Conservation (phyloP, 2,113 vertebrate species). For the Macaca mulatta region DNA sequence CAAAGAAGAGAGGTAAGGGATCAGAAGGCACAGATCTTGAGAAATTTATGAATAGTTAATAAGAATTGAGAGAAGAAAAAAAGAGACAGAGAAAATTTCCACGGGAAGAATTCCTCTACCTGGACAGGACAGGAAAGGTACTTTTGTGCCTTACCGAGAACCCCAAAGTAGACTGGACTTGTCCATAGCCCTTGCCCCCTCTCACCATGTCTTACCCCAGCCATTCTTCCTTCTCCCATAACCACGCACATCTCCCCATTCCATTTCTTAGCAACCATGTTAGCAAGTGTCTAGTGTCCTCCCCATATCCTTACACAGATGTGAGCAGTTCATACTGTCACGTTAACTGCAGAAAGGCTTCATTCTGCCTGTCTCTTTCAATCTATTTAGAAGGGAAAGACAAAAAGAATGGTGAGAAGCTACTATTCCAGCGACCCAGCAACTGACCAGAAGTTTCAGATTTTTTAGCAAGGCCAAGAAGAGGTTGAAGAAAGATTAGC, state of each 20-base stretch:
- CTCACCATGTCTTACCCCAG: background rate
- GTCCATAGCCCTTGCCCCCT: too few relatives aligned
- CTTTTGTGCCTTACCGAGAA: background rate
- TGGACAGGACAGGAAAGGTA: background rate
- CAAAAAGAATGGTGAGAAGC: slow-evolving; percentile 65
- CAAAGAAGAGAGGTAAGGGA: background rate
- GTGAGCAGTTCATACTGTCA: slow-evolving; percentile 40
- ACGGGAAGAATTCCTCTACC: background rate
- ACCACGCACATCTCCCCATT: too few relatives aligned
- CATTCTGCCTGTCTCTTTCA: slow-evolving; percentile 49
- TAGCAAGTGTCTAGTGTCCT: background rate
- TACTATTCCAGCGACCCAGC: slow-evolving; percentile 67
- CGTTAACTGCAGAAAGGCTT: slow-evolving; percentile 6
- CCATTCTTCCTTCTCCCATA: background rate
- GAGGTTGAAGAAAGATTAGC: slow-evolving; percentile 31
- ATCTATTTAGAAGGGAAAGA: slow-evolving; percentile 47
- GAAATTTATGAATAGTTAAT: background rate
- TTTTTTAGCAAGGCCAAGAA: slow-evolving; percentile 66
- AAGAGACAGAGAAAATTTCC: background rate
- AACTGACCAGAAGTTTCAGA: background rate
- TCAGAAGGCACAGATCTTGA: background rate
- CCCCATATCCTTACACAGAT: background rate
- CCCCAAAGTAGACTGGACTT: background rate
- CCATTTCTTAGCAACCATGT: background rate
- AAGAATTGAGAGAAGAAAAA: background rate